Conservation (phyloP, 2,113 vertebrate species). For the Zosterops japonicus region DNA sequence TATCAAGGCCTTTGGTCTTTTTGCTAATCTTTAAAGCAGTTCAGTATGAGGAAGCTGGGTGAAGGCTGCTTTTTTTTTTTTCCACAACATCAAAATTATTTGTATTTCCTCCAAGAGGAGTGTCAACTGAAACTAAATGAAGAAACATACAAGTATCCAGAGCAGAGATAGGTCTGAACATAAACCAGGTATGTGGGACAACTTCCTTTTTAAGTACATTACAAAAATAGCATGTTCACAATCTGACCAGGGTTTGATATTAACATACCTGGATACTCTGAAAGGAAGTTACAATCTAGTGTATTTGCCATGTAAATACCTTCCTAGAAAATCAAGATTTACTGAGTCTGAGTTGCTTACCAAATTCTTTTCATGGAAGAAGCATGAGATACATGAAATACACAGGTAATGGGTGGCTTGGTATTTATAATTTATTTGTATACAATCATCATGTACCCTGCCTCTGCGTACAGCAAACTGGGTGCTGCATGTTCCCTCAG, state of each 20-base stretch:
- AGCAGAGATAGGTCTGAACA: not conserved
- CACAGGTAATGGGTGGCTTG: conserved; percentile 12
- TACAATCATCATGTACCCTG: conserved; percentile 16
- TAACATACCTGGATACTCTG: not conserved
- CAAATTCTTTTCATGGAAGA: not conserved
- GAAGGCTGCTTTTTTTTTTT: not conserved
- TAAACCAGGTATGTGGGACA: not conserved
- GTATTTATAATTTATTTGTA: conserved; percentile 66
- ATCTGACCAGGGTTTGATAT: not conserved
- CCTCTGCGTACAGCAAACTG: conserved; percentile 11
- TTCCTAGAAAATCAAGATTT: not conserved
- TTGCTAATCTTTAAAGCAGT: not conserved
- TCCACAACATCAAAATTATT: not conserved
- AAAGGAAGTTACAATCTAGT: not conserved
- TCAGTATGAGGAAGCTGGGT: not conserved
- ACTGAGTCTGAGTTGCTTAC: not conserved
- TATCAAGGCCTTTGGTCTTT: not conserved
- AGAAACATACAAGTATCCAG: not conserved
- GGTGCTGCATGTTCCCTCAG: conserved; percentile 39
- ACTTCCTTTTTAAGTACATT: not conserved
- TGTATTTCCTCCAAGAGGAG: not conserved
- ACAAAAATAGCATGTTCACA: not conserved
- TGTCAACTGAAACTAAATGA: not conserved
- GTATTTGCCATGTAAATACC: not conserved
- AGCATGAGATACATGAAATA: not conserved